Evolutionary conservation across 64 coral and sea anemone genomes (phyloP), one percentile per base, ranked within the genome.

Genomic region (Platygyra sinensis): DNA sequence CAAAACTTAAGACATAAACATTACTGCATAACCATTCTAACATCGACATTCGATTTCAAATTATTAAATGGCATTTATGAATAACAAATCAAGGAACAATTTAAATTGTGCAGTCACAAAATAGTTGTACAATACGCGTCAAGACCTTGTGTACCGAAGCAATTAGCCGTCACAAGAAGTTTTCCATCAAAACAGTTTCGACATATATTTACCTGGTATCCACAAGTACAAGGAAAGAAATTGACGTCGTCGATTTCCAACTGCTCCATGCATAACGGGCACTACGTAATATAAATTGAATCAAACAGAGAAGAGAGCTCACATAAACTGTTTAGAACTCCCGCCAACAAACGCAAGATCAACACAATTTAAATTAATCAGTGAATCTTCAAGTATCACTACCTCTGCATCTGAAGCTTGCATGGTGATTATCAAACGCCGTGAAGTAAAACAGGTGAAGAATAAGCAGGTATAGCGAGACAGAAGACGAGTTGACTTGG

Each of bases 171-270:
- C 17, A 78, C 28, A 20, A 78, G 17, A 73, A 11, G 38, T n/a
- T 51, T 13, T 24, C 14, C 25, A n/a, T 14, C 1, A 74, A 64
- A 88, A 19, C 39, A 30, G 39, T 63, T 52, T 24, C 22, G 51
- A 16, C 52, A 4, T 77, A 61, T 25, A 90, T 75, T 94, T 80
- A 99, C 97, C 75, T 99, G 97, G 69, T 99, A 99, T 87, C 97
- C 97, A 84, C 97, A 99, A 72, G 97, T 99, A 80, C 97, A 99
- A 4, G 97, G 97, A 30, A 91, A 99, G 61, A 99, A 99, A 86
- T 99, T 99, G 12, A 99, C 97, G 91, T 99, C 97, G 36, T 99
- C 97, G 39, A 99, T 99, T 79, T 99, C 97, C 79, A 99, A 91
- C 67, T 94, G 97, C 75, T 99, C 97, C 97, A 99, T 96, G 69